phyloP scores from a whole-genome alignment of 2,113 vertebrate species.

The Lasiurus borealis region DNA sequence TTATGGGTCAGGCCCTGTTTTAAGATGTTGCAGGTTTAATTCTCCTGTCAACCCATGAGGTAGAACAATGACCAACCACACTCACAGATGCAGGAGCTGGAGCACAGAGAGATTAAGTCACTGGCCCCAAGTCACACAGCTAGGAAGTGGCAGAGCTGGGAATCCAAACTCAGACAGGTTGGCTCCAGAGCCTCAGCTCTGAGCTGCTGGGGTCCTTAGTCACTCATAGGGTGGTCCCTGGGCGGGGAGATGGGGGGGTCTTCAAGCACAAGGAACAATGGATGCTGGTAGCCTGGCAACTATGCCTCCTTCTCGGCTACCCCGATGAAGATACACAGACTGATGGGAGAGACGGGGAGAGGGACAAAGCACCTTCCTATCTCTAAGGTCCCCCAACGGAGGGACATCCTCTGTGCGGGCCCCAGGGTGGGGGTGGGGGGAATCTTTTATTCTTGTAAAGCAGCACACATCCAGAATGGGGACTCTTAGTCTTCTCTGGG shows the following conservation, averaged over 20 bases:
- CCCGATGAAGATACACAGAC: background rate
- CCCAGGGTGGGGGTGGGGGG: background rate
- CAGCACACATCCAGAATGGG: background rate
- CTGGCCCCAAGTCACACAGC: conserved; percentile 52
- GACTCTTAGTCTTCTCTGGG: background rate
- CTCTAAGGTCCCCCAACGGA: background rate
- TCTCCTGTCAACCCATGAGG: background rate
- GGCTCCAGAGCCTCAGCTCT: conserved; percentile 30
- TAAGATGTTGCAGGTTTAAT: background rate
- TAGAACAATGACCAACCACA: background rate
- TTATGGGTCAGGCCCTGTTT: background rate
- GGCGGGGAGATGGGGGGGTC: background rate
- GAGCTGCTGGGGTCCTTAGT: background rate
- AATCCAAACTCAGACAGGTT: conserved; percentile 66
- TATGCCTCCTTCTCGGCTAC: background rate
- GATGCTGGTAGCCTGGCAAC: background rate
- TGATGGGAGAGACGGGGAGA: background rate
- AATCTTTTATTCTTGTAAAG: background rate
- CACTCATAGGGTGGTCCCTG: background rate
- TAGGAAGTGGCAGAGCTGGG: background rate
- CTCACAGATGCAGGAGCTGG: background rate
- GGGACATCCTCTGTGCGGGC: background rate
- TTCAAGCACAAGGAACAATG: background rate
- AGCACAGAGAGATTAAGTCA: conserved; percentile 44
- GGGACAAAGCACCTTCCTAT: background rate